A percentile compares a stretch with the other conserved stretches of the same genome.
Evolutionary conservation across 2,888 invertebrate genomes (phyloP).

Genomic region (Mimas tiliae): DNA sequence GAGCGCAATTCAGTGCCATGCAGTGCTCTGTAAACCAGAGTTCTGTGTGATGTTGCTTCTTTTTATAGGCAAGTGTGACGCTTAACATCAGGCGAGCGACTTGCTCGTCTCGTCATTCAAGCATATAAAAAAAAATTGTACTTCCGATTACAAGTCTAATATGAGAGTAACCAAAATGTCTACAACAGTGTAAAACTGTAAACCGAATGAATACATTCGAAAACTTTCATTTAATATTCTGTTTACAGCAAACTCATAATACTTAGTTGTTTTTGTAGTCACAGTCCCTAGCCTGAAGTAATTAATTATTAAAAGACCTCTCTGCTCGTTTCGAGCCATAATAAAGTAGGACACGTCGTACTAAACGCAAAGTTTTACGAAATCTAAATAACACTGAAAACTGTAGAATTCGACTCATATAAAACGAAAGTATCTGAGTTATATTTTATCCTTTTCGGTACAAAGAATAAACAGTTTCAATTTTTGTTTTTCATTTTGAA

Average conservation of each 20-base stretch:
- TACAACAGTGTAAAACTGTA: too few relatives aligned
- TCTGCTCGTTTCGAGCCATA: background rate
- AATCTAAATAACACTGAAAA: background rate
- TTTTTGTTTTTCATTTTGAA: background rate
- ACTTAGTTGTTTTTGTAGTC: slow-evolving; percentile 7
- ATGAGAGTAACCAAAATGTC: too few relatives aligned
- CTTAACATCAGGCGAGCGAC: too few relatives aligned
- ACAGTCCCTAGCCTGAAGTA: background rate
- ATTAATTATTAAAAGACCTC: slow-evolving; percentile 7
- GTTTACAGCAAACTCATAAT: background rate
- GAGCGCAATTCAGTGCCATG: too few relatives aligned
- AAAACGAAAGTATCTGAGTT: too few relatives aligned
- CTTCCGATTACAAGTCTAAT: too few relatives aligned
- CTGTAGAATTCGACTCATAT: background rate
- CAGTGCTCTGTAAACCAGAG: too few relatives aligned
- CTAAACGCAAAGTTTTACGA: background rate
- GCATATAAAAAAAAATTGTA: too few relatives aligned
- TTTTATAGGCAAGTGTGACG: too few relatives aligned
- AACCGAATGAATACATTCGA: background rate
- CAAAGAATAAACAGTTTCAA: background rate
- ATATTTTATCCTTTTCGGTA: background rate
- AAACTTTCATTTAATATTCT: background rate
- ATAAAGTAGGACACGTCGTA: too few relatives aligned
- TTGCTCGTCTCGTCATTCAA: too few relatives aligned
- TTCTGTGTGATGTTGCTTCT: too few relatives aligned